Evolutionary conservation across 2,888 invertebrate genomes (phyloP).

Genomic region (Alloplasta piceator): DNA sequence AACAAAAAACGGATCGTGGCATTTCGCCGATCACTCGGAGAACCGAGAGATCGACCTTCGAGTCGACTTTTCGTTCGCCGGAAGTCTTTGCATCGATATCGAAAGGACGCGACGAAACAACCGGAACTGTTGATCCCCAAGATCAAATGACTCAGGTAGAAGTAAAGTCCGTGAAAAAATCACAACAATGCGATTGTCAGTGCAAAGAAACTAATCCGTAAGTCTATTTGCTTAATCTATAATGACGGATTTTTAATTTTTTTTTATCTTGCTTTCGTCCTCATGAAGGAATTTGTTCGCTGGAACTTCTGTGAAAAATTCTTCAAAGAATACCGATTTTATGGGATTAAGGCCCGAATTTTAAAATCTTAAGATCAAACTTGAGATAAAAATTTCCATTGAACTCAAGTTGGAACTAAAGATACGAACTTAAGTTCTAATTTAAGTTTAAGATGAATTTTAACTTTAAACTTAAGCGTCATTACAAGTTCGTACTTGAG

Average conservation of each 20-base stretch:
- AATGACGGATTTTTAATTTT: neutral
- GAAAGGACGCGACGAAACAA: neutral
- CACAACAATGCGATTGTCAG: conserved; percentile 20
- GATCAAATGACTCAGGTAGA: conserved; percentile 5
- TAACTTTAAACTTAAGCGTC: too few species aligned
- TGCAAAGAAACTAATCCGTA: conserved; percentile 29
- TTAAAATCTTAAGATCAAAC: too few species aligned
- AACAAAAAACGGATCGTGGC: neutral
- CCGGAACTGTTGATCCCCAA: neutral
- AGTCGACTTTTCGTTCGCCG: neutral
- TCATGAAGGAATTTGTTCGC: too few species aligned
- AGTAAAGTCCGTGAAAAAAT: neutral
- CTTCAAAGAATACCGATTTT: too few species aligned
- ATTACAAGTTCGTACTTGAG: too few species aligned
- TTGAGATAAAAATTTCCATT: too few species aligned
- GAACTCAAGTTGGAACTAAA: too few species aligned
- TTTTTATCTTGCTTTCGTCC: too few species aligned
- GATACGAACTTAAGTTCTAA: too few species aligned
- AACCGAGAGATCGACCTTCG: neutral
- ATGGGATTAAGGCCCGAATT: too few species aligned
- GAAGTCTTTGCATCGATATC: neutral
- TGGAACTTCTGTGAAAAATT: too few species aligned
- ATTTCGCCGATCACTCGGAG: conserved; percentile 15
- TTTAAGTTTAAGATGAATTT: too few species aligned
- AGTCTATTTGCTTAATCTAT: conserved; percentile 11